phyloP scores from a whole-genome alignment of 2,113 vertebrate species.

The Colistium nudipinnis region DNA sequence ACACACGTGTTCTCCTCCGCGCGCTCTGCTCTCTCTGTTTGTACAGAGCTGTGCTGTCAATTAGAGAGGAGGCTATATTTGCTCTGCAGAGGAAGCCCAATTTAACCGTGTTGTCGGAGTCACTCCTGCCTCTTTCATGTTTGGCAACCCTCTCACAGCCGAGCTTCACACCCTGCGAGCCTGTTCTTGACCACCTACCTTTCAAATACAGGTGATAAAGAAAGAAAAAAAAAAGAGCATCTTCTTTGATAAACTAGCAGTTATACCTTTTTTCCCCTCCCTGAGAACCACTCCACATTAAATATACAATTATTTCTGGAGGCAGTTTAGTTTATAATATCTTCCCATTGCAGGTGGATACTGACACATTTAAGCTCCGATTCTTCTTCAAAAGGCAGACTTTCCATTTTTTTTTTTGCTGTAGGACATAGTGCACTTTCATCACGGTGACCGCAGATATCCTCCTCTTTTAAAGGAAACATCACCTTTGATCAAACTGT shows the following conservation, averaged over 20 bases:
- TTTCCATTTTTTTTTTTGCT: not conserved
- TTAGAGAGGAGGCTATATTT: slow-evolving; percentile 7
- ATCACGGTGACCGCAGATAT: not conserved
- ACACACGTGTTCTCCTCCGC: not conserved
- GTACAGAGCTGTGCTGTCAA: not conserved
- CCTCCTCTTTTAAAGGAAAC: not conserved
- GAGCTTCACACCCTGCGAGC: not conserved
- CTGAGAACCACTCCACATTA: not conserved
- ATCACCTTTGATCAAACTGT: not conserved
- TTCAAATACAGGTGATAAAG: not conserved
- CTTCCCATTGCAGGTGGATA: not conserved
- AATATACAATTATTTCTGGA: not conserved
- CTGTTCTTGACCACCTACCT: not conserved
- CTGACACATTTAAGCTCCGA: not conserved
- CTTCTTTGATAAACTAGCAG: not conserved
- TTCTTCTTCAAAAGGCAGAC: not conserved
- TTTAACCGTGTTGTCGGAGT: not conserved
- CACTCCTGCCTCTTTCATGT: slow-evolving; percentile 12
- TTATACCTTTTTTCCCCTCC: not conserved
- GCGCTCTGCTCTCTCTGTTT: not conserved
- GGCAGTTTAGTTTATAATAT: not conserved
- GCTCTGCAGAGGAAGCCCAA: not conserved
- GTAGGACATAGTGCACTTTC: not conserved
- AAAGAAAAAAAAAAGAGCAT: not conserved
- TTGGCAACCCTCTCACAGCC: slow-evolving; percentile 1